Evolutionary conservation across 2,888 invertebrate species (phyloP).

Genomic region (Catocala nupta): DNA sequence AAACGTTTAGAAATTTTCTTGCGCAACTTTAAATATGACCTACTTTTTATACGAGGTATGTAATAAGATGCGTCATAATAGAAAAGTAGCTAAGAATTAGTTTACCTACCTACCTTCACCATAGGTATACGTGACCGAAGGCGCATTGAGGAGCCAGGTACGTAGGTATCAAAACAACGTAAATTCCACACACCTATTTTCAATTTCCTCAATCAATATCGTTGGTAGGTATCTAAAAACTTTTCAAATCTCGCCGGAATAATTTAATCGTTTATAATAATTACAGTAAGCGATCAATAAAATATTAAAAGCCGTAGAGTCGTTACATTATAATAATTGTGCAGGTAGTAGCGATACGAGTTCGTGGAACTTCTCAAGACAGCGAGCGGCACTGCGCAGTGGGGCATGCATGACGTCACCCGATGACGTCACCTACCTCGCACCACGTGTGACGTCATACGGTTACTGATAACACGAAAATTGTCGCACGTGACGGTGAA

Average conservation of each 20-base stretch:
- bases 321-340: slow-evolving; percentile 48
- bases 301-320: slow-evolving; percentile 38
- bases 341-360: slow-evolving; percentile 53
- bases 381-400: slow-evolving; percentile 53
- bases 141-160: slow-evolving; percentile 13
- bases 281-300: slow-evolving; percentile 33
- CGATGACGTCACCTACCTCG: slow-evolving; percentile 73
- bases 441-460: slow-evolving; percentile 67
- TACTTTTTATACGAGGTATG: slow-evolving; percentile 23
- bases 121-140: slow-evolving; percentile 52
- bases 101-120: slow-evolving; percentile 29
- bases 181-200: slow-evolving; percentile 30
- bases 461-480: slow-evolving; percentile 46
- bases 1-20: slow-evolving; percentile 17
- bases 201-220: slow-evolving; percentile 26
- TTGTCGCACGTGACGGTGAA: slow-evolving; percentile 23
- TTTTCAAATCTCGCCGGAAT: slow-evolving; percentile 4
- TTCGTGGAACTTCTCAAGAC: slow-evolving; percentile 67
- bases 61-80: slow-evolving; percentile 35
- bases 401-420: slow-evolving; percentile 67
- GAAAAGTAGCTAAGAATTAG: slow-evolving; percentile 36
- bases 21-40: slow-evolving; percentile 39
- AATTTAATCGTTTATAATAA: slow-evolving; percentile 5
- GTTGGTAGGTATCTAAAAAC: slow-evolving; percentile 7
- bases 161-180: slow-evolving; percentile 18